phyloP scores from a whole-genome alignment of 2,888 invertebrate species.

The Antheraea assamensis region DNA sequence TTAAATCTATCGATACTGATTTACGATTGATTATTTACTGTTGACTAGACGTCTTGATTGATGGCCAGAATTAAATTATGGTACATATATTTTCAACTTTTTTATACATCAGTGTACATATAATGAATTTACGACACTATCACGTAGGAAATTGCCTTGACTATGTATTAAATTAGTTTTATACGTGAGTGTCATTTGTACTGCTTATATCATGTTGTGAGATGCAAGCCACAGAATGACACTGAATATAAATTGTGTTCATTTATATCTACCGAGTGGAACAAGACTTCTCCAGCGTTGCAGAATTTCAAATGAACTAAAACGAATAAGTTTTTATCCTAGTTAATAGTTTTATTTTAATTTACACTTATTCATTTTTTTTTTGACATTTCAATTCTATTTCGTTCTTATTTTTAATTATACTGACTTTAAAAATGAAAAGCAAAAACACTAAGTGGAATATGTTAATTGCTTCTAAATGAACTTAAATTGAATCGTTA shows the following conservation, averaged over 20 bases:
- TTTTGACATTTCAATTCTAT: no score
- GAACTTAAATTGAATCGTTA: no score
- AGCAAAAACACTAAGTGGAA: no score
- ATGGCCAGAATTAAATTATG: background rate
- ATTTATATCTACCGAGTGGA: conserved; percentile 6
- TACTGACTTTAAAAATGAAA: no score
- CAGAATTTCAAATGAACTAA: background rate
- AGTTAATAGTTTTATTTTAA: background rate
- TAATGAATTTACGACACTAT: conserved; percentile 1
- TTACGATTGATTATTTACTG: no score
- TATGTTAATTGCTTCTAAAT: no score
- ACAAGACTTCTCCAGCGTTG: background rate
- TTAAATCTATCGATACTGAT: no score
- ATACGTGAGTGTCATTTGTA: conserved; percentile 64
- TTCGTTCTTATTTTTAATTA: background rate
- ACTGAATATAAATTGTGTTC: conserved; percentile 30
- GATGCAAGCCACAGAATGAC: conserved; percentile 33
- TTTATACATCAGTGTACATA: background rate
- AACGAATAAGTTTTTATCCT: background rate
- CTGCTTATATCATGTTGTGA: conserved; percentile 46
- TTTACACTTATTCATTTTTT: background rate
- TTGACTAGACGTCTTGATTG: no score
- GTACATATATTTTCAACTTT: background rate
- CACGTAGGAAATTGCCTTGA: conserved; percentile 41
- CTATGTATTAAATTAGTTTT: conserved; percentile 66